These are phyloP conservation scores for Climacteris rufus DNA, from an alignment of 2,113 vertebrate species.

Conservation along the genomic window DNA sequence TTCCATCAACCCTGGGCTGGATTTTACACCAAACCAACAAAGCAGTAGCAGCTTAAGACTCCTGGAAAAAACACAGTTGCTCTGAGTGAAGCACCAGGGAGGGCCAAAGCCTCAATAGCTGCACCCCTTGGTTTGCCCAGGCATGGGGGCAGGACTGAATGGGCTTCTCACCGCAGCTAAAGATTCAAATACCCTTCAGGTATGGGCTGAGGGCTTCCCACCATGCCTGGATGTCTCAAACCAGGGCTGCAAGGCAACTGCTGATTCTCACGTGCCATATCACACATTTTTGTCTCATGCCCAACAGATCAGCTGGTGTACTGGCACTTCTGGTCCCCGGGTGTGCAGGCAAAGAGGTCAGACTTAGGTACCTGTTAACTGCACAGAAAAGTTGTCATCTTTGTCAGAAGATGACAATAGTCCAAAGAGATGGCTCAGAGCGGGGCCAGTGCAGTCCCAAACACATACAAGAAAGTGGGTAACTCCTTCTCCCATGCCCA, in stretches of 20 bases:
- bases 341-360: not conserved
- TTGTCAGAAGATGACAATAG: not conserved
- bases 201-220: not conserved
- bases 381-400: not conserved
- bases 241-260: not conserved
- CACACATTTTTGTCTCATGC: accelerated
- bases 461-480: not conserved
- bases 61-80: not conserved
- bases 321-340: not conserved
- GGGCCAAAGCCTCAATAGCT: not conserved
- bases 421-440: not conserved
- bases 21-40: not conserved
- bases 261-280: accelerated
- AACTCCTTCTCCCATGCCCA: not conserved
- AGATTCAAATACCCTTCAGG: not conserved
- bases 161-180: not conserved
- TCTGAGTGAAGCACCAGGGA: not conserved
- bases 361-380: not conserved
- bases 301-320: not conserved
- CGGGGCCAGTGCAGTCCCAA: not conserved
- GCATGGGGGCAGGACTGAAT: accelerated
- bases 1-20: not conserved
- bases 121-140: not conserved
- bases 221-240: not conserved
- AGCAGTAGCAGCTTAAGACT: not conserved